A percentile compares a stretch with the other conserved stretches of the same genome.
Evolutionary conservation across 2,113 vertebrate species (phyloP).

Genomic region (Neotragus pygmaeus): DNA sequence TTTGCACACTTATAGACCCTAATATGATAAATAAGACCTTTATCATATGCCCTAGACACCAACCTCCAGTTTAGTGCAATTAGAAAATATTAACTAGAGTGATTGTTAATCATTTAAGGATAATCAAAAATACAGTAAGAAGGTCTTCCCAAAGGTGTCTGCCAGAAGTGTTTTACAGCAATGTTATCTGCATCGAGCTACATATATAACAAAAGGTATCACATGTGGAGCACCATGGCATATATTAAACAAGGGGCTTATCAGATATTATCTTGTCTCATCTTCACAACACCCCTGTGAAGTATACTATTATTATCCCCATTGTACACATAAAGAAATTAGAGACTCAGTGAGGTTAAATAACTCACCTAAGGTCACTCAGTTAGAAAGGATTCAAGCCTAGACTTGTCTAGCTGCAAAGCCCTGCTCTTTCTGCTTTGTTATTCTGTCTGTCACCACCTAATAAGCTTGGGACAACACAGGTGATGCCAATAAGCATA

Average conservation of each 20-base stretch:
- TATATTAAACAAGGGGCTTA: background rate
- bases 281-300: background rate
- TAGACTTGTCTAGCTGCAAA: background rate
- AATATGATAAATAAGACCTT: background rate
- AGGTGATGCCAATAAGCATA: background rate
- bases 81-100: background rate
- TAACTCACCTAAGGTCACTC: background rate
- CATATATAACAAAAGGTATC: background rate
- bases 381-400: background rate
- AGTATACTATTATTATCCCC: background rate
- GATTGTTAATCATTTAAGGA: background rate
- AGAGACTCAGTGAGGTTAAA: background rate
- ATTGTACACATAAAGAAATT: background rate
- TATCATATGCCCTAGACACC: background rate
- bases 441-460: background rate
- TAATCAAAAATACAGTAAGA: background rate
- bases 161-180: background rate
- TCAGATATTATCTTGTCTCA: background rate
- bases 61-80: background rate
- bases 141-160: background rate
- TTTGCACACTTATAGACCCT: background rate
- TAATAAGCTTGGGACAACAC: background rate
- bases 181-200: background rate
- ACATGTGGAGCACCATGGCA: background rate
- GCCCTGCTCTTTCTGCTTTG: background rate